phyloP scores from a whole-genome alignment of 2,888 invertebrate species.

The Lepidochitona cinerea region DNA sequence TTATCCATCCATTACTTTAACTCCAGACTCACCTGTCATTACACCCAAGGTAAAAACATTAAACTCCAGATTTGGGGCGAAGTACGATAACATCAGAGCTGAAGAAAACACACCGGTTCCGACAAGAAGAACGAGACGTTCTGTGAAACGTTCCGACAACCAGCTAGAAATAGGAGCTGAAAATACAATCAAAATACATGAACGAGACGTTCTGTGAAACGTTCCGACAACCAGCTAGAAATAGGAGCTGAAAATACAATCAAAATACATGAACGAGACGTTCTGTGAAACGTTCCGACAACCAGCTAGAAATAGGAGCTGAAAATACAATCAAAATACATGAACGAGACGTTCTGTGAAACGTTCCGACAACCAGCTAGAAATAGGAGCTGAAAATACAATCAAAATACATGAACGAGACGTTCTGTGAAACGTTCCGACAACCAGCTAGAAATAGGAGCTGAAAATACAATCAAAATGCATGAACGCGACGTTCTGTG shows the following conservation, averaged over 20 bases:
- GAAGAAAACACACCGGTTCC: not conserved
- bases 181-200: too few species aligned
- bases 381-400: too few species aligned
- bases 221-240: not conserved
- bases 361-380: too few species aligned
- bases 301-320: not conserved
- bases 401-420: too few species aligned
- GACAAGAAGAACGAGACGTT: not conserved
- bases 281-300: not conserved
- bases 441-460: too few species aligned
- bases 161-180: not conserved
- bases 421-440: too few species aligned
- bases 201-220: not conserved
- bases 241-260: conserved; percentile 4
- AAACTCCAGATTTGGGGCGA: not conserved
- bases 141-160: not conserved
- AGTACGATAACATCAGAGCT: not conserved
- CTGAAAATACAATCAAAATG: too few species aligned
- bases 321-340: too few species aligned
- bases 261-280: too few species aligned
- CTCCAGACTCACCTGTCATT: not conserved
- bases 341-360: too few species aligned
- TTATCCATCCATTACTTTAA: too few species aligned
- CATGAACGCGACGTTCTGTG: too few species aligned
- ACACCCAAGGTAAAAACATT: not conserved